Base-by-base conservation (phyloP, 92 coral and sea anemone species). In the Pocillopora grandis region DNA sequence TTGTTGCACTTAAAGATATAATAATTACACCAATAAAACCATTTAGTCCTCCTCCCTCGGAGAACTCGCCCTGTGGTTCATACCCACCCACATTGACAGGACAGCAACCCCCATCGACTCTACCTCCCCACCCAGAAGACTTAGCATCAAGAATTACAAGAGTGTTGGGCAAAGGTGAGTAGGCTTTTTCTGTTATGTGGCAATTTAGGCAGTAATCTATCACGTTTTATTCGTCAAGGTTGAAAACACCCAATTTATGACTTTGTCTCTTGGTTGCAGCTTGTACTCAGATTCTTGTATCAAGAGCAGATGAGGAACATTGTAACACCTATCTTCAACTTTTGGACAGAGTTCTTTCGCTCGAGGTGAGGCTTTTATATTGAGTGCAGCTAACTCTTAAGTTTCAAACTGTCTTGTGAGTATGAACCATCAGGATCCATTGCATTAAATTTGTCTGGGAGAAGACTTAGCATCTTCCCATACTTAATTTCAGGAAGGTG, bases 211-310 rank as follows among this genome's bases (percentile, higher is more conserved):
- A 64, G 68, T 42, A 42, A 42, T 42, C 52, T 42, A 42, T 42
- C 52, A 3, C 0, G 52, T 42, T 3, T 42, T 42, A 7, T 42
- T 42, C 0, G 0, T 42, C 8, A 42, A 42, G 52, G 52, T 42
- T 42, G 52, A 42, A 42, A 42, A 42, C 52, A 42, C 52, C 52
- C 52, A 42, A 42, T 42, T 42, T 42, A 42, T 42, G 74, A 14
- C 7, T 69, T 33, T 69, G 23, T 70, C 18, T 37, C 17, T 35
- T 33, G 35, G 2, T 37, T 10, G 3, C 90, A 97, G 99, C 99
- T 27, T 97, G 99, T 62, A 97, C 99, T 63, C 98, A 94, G 77
- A 91, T 97, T 82, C 91, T 97, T 72, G 99, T 97, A 76, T 94
- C 98, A 9, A 91, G 98, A 78, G 98, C 95, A 74, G 96, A 97